Evolutionary conservation across 2,113 vertebrate genomes (phyloP).

Genomic region (Urocitellus parryii): DNA sequence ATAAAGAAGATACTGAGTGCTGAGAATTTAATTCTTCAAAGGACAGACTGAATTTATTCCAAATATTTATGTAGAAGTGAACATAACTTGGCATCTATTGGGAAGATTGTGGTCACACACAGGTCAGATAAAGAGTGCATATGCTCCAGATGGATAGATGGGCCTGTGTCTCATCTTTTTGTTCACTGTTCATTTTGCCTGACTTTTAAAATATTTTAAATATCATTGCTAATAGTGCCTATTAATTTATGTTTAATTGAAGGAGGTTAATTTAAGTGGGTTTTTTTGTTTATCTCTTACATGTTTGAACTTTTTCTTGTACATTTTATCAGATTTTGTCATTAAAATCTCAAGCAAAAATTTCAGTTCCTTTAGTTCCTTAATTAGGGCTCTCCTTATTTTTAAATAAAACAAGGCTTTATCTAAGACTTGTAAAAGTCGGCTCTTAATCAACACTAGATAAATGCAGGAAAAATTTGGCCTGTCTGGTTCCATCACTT

Average conservation of each 20-base stretch:
- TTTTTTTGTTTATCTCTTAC: not conserved
- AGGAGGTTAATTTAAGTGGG: not conserved
- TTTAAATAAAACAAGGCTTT: not conserved
- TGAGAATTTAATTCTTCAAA: conserved; percentile 56
- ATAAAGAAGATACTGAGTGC: conserved; percentile 4
- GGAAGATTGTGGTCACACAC: not conserved
- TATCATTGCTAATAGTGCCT: not conserved
- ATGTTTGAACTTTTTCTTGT: not conserved
- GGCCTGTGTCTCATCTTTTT: not conserved
- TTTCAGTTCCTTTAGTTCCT: not conserved
- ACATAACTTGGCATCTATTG: not conserved
- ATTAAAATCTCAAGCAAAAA: not conserved
- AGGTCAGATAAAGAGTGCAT: not conserved
- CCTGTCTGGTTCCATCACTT: fast-evolving
- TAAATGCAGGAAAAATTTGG: not conserved
- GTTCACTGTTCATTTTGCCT: not conserved
- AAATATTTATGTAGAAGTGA: conserved; percentile 3
- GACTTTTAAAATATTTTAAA: not conserved
- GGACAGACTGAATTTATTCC: conserved; percentile 28
- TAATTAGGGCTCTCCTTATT: not conserved
- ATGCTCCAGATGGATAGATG: not conserved
- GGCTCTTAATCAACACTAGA: not conserved
- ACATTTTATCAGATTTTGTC: not conserved
- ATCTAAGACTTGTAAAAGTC: not conserved
- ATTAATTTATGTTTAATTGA: not conserved